phyloP scores from a whole-genome alignment of 2,888 invertebrate species.

The Coremacera marginata region DNA sequence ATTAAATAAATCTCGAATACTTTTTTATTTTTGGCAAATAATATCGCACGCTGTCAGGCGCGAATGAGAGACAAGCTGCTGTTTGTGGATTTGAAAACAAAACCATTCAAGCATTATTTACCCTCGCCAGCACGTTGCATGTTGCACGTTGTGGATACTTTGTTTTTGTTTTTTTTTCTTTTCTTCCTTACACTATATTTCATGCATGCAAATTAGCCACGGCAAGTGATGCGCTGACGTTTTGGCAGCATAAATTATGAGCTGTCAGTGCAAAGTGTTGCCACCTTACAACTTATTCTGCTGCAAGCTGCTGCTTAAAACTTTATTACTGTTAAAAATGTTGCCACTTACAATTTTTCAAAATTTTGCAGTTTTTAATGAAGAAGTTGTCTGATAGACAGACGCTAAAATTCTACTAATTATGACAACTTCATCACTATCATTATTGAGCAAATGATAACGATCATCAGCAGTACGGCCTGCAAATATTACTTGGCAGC shows the following conservation, averaged over 20 bases:
- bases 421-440: too few relatives aligned
- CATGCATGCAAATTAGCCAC: conserved; percentile 32
- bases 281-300: background rate
- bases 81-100: background rate
- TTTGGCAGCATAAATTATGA: conserved; percentile 13
- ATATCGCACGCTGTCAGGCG: too few relatives aligned
- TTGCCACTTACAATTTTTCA: background rate
- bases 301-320: background rate
- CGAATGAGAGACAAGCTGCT: too few relatives aligned
- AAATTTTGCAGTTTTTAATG: background rate
- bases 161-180: conserved; percentile 34
- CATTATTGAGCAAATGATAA: too few relatives aligned
- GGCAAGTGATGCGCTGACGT: background rate
- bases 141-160: background rate
- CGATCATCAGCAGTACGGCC: too few relatives aligned
- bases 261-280: conserved; percentile 13
- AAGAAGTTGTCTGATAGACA: too few relatives aligned
- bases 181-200: background rate
- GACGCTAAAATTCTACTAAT: background rate
- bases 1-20: too few relatives aligned
- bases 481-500: too few relatives aligned
- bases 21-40: too few relatives aligned
- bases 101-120: background rate
- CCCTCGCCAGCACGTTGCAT: background rate
- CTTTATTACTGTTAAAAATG: background rate